phyloP scores from a whole-genome alignment of 2,797 vertebrate species.

The Gastrophryne carolinensis region DNA sequence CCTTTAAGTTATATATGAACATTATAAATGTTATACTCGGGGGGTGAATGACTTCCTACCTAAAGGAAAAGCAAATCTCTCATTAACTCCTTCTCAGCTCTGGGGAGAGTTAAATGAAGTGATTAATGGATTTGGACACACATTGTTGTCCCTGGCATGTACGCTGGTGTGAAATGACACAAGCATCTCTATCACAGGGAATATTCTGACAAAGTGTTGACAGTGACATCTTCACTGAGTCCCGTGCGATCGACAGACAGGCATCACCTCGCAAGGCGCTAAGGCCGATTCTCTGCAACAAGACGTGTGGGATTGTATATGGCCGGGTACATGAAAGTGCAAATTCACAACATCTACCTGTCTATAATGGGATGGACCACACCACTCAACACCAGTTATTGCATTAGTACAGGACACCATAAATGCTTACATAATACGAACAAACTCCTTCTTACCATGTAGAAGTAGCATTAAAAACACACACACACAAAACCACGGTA shows the following conservation, averaged over 20 bases:
- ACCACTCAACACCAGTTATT: no score
- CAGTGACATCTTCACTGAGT: conserved; percentile 49
- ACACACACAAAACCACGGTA: no score
- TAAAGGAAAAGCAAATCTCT: conserved; percentile 6
- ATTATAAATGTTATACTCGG: no score
- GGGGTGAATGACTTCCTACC: not conserved
- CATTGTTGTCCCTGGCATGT: conserved; percentile 39
- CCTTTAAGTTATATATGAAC: no score
- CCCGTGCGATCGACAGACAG: conserved; percentile 12
- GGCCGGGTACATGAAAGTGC: not conserved
- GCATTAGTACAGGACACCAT: no score
- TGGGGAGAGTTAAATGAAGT: conserved; percentile 28
- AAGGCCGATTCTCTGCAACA: not conserved
- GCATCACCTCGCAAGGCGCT: conserved; percentile 27
- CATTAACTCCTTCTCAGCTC: conserved; percentile 44
- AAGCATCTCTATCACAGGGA: conserved; percentile 31
- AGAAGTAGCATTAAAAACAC: no score
- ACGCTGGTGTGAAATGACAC: conserved; percentile 45
- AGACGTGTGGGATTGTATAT: conserved; percentile 1
- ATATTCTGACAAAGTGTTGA: conserved; percentile 49
- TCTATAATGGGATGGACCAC: no score
- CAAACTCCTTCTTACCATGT: no score
- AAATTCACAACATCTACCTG: no score
- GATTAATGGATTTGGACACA: conserved; percentile 49
- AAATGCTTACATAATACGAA: no score